Evolutionary conservation across 2,113 vertebrate genomes (phyloP), one percentile per base, ranked within the genome.

Genomic region (Argyrosomus japonicus): DNA sequence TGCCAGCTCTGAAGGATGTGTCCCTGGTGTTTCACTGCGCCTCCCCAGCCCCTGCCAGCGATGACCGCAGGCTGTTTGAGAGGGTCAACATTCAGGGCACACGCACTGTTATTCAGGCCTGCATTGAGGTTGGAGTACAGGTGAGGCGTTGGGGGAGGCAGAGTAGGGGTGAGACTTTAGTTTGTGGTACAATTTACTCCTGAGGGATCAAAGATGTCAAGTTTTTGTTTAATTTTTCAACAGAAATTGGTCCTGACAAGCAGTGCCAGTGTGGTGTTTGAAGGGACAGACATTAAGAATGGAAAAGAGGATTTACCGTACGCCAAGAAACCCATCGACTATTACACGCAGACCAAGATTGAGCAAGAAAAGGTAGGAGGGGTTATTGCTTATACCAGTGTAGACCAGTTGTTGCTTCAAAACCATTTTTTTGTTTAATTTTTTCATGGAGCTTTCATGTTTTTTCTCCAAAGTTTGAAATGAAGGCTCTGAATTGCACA

Each of bases 291-390:
- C 92, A 96, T 99, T 43, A 98, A 97, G 91, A 96, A 99, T 43
- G 98, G 97, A 56, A 96, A 92, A 0, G 98, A 99, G 92, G 97
- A 98, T 81, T 95, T 97, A 2, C 98, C 97, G 0, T 99, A 99
- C 14, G 97, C 98, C 27, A 92, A 79, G 54, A 97, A 95, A 3
- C 97, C 98, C 4, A 97, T 99, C 0, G 98, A 99, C 91, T 99
- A 97, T 87, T 99, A 99, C 93, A 99, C 98, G 3, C 93, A 97
- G 91, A 99, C 97, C 5, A 99, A 99, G 94, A 99, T 99, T 86
- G 89, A 97, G 0, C 98, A 99, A 88, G 98, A 99, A 84, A 97
- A 95, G 96, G 98, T 99, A 88, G n/a, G 82, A 64, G 36, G 7
- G 36, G 36, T 40, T 40, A 9, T 40, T 40, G 7, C 7, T 32